Evolutionary conservation across 1,140 invertebrate species (phyloP), one percentile per base, ranked within the genome.

Genomic region (Zaprionus davidi): DNA sequence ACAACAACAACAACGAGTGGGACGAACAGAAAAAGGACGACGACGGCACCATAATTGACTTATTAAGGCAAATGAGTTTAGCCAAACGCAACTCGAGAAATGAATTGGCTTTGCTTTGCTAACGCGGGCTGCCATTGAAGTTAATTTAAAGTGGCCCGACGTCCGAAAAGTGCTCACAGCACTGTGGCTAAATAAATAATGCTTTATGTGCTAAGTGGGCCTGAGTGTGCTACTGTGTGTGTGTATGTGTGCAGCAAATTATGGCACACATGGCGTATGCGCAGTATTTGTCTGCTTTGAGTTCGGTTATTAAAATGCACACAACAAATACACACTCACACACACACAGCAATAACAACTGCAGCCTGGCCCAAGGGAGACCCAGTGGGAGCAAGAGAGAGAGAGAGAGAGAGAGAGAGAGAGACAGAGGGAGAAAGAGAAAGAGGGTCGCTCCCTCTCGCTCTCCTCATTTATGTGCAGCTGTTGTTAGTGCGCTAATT

Each of bases 401-500:
- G 15, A 26, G 11, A 41, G 51, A 20, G 22, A 20, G 49, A 20
- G 1, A 24, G 28, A 55, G 15, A n/a, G 13, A 55, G 31, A 28
- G 26, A 2, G 46, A 2, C 13, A 22, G 6, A 2, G 20, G 20
- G 20, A 20, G 20, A 1, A 1, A 20, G 31, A 7, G 31, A 36
- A 15, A 55, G 28, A n/a, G 63, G 15, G 56, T n/a, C 36, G 13
- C 26, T 38, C 20, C 12, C 56, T 44, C 5, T 13, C 15, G 2
- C 5, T n/a, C 38, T 41, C 2, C 15, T 7, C 41, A 28, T 44
- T 51, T 67, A 36, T 72, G 62, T 76, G 81, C 81, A 81, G 83
- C 81, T 88, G 84, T 87, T 87, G 84, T 84, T 87, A 88, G 84
- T 87, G 84, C 84, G 85, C 84, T 87, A 87, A 87, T 87, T 87